These are phyloP conservation scores for Lithophane ornitopus DNA, from an alignment of 2,888 invertebrate species.

Conservation along the genomic window DNA sequence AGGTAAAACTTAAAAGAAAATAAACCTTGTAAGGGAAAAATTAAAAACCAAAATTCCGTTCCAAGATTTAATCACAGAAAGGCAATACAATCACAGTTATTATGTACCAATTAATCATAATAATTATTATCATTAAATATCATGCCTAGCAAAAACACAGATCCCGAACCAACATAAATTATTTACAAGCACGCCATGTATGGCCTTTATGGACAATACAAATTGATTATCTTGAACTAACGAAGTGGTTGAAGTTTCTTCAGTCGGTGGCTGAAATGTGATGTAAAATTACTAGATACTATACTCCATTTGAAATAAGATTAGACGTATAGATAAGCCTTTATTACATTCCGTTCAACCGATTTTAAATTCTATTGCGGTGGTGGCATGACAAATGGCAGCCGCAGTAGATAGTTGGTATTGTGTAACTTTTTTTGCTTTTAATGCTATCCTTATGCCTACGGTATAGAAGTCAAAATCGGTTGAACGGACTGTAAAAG, in stretches of 20 bases:
- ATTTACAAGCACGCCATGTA: conserved; percentile 16
- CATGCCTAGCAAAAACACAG: conserved; percentile 24
- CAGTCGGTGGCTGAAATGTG: conserved; percentile 50
- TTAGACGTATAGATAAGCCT: too few relatives aligned
- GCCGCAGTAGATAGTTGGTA: too few relatives aligned
- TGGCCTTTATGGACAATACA: conserved; percentile 3
- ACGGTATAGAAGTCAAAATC: too few relatives aligned
- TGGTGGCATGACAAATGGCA: too few relatives aligned
- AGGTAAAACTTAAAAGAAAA: too few relatives aligned
- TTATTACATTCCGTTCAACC: too few relatives aligned
- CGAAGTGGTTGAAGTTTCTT: conserved; percentile 30
- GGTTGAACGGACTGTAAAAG: too few relatives aligned
- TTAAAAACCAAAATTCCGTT: conserved; percentile 47
- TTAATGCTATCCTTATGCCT: too few relatives aligned
- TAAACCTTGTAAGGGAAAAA: too few relatives aligned
- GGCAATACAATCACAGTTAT: conserved; percentile 75
- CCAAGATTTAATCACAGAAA: conserved; percentile 76
- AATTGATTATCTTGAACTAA: conserved; percentile 10
- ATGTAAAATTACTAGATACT: conserved; percentile 28
- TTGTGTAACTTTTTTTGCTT: too few relatives aligned
- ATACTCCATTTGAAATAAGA: too few relatives aligned
- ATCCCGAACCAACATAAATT: conserved; percentile 29
- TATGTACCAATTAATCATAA: conserved; percentile 51
- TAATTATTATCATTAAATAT: conserved; percentile 25
- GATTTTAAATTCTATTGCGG: too few relatives aligned